Evolutionary conservation across 2,797 vertebrate genomes (phyloP).

Genomic region (Melanotaenia trifasciata): DNA sequence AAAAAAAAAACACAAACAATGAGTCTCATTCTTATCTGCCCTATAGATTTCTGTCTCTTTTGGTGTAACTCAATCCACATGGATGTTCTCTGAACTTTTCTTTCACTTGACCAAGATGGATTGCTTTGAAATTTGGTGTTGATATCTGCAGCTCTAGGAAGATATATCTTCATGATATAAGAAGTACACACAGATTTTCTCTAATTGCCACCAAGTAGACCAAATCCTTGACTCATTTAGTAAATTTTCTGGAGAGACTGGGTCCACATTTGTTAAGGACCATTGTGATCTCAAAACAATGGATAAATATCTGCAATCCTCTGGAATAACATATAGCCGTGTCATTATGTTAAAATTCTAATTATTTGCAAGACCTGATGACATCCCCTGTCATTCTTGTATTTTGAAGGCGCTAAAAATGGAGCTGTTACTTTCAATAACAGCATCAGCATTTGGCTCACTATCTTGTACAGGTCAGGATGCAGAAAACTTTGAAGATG

Average conservation of each 20-base stretch:
- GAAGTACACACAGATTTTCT: background rate
- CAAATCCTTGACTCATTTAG: background rate
- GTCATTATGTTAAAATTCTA: background rate
- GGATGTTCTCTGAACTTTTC: constrained; percentile 34
- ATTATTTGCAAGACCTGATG: background rate
- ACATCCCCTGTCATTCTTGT: too few relatives aligned
- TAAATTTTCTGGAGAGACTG: background rate
- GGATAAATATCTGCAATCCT: background rate
- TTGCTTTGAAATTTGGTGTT: background rate
- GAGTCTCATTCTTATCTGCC: constrained; percentile 32
- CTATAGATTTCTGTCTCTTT: constrained; percentile 54
- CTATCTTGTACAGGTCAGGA: background rate
- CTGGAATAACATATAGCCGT: background rate
- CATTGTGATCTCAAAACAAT: background rate
- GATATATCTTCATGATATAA: constrained; percentile 15
- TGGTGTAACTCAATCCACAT: constrained; percentile 38
- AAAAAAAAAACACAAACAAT: constrained; percentile 47
- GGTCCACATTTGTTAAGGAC: background rate
- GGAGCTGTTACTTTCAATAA: too few relatives aligned
- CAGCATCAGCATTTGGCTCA: background rate
- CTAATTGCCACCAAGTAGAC: background rate
- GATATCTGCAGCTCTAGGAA: background rate
- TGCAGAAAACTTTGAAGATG: background rate
- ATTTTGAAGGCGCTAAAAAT: too few relatives aligned
- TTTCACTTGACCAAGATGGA: constrained; percentile 20